A percentile compares a stretch with the other conserved stretches of the same genome.
These are phyloP conservation scores for Lasiurus cinereus DNA, from an alignment of 2,113 vertebrate species.

Conservation along the genomic window DNA sequence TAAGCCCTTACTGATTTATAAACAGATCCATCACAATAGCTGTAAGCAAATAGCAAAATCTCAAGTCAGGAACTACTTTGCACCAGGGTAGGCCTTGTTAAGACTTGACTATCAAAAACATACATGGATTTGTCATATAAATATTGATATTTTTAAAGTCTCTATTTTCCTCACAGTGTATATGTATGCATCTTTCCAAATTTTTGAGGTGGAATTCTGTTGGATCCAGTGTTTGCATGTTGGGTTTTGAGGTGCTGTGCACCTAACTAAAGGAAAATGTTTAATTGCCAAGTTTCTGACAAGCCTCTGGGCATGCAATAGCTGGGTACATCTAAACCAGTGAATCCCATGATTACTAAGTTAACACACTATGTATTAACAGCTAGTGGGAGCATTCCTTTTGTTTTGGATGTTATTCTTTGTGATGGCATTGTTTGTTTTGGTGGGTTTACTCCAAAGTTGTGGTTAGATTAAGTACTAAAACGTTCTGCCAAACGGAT, in stretches of 20 bases:
- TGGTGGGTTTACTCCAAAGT: neutral
- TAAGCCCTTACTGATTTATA: slow-evolving; percentile 36
- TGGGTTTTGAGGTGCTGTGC: neutral
- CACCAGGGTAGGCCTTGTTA: neutral
- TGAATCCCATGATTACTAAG: neutral
- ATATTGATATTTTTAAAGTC: neutral
- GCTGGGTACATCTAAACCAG: neutral
- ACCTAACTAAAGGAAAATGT: slow-evolving; percentile 7
- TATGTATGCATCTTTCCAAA: neutral
- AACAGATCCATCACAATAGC: slow-evolving; percentile 40
- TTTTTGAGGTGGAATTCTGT: neutral
- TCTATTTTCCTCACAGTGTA: neutral
- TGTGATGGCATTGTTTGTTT: neutral
- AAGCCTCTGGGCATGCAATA: neutral
- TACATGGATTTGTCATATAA: neutral
- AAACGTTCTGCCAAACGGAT: slow-evolving; percentile 4
- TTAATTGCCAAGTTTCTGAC: neutral
- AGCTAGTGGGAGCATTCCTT: neutral
- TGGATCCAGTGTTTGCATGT: neutral
- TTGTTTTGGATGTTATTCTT: slow-evolving; percentile 30
- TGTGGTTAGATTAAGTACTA: slow-evolving; percentile 21
- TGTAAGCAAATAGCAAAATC: neutral
- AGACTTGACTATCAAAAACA: slow-evolving; percentile 30
- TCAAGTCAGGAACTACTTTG: neutral
- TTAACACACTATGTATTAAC: slow-evolving; percentile 33